Conservation (phyloP, 2,888 invertebrate species). For the Erynnis tages region DNA sequence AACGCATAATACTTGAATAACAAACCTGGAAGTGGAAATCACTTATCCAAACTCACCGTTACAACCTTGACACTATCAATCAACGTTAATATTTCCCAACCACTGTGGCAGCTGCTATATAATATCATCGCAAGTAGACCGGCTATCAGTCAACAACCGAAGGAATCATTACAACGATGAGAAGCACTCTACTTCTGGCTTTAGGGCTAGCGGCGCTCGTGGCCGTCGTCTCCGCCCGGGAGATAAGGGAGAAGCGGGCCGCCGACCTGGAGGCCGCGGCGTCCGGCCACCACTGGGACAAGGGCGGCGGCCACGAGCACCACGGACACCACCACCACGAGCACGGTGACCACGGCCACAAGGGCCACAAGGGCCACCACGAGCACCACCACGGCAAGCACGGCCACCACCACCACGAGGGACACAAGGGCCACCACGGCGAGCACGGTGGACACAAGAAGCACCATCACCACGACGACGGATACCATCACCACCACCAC, state of each 20-base stretch:
- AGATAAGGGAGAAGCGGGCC: conserved; percentile 66
- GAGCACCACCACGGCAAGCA: conserved; percentile 85
- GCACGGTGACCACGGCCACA: conserved; percentile 85
- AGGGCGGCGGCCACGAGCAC: conserved; percentile 84
- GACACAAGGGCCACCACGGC: conserved; percentile 81
- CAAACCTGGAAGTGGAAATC: conserved; percentile 54
- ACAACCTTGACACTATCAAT: conserved; percentile 62
- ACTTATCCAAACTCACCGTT: conserved; percentile 40
- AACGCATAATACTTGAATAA: conserved; percentile 1
- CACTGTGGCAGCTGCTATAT: conserved; percentile 6
- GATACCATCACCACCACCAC: conserved; percentile 83
- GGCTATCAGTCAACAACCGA: conserved; percentile 11
- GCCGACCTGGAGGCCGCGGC: conserved; percentile 79
- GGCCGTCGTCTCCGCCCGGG: conserved; percentile 62
- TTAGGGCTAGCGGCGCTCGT: conserved; percentile 70
- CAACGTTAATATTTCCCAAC: conserved; percentile 34
- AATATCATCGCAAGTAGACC: conserved; percentile 1
- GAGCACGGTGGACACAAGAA: conserved; percentile 84
- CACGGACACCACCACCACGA: conserved; percentile 83
- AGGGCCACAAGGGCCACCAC: conserved; percentile 86
- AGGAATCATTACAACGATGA: conserved; percentile 3
- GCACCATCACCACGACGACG: conserved; percentile 84
- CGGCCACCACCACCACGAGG: conserved; percentile 86
- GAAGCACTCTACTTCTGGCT: conserved; percentile 31
- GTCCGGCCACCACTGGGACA: conserved; percentile 64